phyloP scores from a whole-genome alignment of 64 coral and sea anemone genomes.

The Dendronephthya gigantea region DNA sequence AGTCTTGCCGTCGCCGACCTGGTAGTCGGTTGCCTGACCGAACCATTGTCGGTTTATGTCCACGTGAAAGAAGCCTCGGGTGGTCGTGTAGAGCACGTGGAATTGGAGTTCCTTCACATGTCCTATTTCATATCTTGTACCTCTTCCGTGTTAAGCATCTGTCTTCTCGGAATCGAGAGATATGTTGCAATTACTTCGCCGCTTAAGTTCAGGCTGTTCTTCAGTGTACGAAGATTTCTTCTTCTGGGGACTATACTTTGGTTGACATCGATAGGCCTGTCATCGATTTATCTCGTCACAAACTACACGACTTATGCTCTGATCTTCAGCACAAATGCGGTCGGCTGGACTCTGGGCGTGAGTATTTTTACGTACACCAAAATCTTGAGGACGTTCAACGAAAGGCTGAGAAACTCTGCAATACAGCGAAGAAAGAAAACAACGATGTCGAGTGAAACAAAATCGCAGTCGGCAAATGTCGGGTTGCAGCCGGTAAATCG shows the following conservation, averaged over 20 bases:
- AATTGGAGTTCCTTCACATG: slow-evolving; percentile 35
- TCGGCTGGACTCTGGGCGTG: slow-evolving; percentile 50
- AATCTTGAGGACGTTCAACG: slow-evolving; percentile 48
- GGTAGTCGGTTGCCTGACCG: slow-evolving; percentile 32
- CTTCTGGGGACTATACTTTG: slow-evolving; percentile 50
- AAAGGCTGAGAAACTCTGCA: slow-evolving; percentile 43
- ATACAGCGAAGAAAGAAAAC: neutral
- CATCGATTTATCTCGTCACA: slow-evolving; percentile 49
- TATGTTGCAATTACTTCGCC: slow-evolving; percentile 57
- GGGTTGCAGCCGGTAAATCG: neutral
- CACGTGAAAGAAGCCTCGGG: slow-evolving; percentile 27
- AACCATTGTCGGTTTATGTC: slow-evolving; percentile 33
- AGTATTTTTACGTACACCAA: slow-evolving; percentile 63
- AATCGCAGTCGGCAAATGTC: neutral
- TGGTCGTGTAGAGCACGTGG: neutral
- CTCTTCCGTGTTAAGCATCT: slow-evolving; percentile 68
- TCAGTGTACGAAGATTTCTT: slow-evolving; percentile 41
- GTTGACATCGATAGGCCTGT: slow-evolving; percentile 49
- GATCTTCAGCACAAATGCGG: slow-evolving; percentile 60
- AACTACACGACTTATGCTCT: slow-evolving; percentile 56
- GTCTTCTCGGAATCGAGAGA: slow-evolving; percentile 69
- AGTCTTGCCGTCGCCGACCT: slow-evolving; percentile 31
- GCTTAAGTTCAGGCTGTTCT: slow-evolving; percentile 36
- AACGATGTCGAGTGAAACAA: neutral
- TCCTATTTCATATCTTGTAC: slow-evolving; percentile 71